phyloP scores from a whole-genome alignment of 2,113 vertebrate genomes.

The Cervus canadensis region DNA sequence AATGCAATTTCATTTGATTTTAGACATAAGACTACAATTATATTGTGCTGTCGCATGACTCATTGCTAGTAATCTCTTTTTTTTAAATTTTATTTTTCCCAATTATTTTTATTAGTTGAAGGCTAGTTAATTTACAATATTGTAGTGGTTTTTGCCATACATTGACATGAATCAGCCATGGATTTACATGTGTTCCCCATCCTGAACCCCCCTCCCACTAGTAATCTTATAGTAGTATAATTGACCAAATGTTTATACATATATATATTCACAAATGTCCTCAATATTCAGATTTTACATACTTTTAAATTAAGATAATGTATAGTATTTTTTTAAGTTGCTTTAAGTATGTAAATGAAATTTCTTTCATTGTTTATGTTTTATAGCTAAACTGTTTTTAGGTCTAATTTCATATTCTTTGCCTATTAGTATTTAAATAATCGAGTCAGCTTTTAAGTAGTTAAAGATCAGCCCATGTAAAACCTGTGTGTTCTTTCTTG shows the following conservation, averaged over 20 bases:
- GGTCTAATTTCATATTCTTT: conserved; percentile 23
- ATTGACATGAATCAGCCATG: too few species aligned
- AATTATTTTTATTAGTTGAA: too few species aligned
- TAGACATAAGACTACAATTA: neutral
- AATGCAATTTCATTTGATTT: neutral
- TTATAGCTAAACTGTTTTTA: neutral
- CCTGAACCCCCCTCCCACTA: too few species aligned
- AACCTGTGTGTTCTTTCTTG: neutral
- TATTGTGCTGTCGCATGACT: neutral
- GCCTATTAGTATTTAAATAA: conserved; percentile 17
- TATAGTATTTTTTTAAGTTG: neutral
- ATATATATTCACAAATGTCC: neutral
- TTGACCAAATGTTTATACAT: neutral
- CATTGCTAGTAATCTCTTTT: neutral
- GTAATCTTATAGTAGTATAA: neutral
- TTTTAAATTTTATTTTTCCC: too few species aligned
- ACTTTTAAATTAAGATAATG: neutral
- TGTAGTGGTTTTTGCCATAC: too few species aligned
- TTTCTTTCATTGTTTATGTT: conserved; percentile 17
- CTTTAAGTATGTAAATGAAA: neutral
- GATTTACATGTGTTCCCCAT: too few species aligned
- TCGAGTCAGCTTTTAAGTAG: neutral
- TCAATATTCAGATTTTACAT: neutral
- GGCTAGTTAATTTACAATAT: too few species aligned
- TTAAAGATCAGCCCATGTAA: neutral